Evolutionary conservation across 2,888 invertebrate genomes (phyloP).

Genomic region (Euplagia quadripunctaria): DNA sequence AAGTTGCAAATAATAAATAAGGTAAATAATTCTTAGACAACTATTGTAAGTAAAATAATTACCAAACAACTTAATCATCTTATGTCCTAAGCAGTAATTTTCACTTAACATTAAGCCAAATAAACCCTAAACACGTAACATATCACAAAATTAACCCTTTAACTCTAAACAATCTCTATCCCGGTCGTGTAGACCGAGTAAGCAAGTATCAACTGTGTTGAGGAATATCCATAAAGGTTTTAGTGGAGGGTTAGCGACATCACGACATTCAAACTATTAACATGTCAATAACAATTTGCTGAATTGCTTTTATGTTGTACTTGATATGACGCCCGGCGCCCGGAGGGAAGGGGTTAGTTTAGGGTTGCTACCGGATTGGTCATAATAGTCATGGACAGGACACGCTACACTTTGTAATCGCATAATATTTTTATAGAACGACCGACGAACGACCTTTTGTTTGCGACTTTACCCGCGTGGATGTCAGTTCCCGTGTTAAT

Average conservation of each 20-base stretch:
- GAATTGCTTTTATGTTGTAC: slow-evolving; percentile 83
- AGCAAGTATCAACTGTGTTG: slow-evolving; percentile 15
- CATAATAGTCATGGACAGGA: not conserved
- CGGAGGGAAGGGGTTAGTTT: slow-evolving; percentile 69
- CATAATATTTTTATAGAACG: no score
- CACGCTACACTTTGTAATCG: not conserved
- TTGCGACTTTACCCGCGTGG: no score
- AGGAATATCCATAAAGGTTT: slow-evolving; percentile 15
- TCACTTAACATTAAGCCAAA: slow-evolving; percentile 22
- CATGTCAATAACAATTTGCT: slow-evolving; percentile 85
- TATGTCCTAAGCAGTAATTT: slow-evolving; percentile 13
- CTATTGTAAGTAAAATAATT: not conserved
- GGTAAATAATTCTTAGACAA: no score
- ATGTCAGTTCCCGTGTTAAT: no score
- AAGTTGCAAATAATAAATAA: no score
- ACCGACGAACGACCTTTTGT: no score
- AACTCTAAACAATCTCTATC: slow-evolving; percentile 37
- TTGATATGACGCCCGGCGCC: slow-evolving; percentile 63
- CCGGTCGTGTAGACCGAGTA: slow-evolving; percentile 17
- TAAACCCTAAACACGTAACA: slow-evolving; percentile 41
- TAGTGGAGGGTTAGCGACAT: slow-evolving; percentile 55
- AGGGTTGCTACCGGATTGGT: slow-evolving; percentile 62
- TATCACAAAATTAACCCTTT: slow-evolving; percentile 49
- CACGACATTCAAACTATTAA: slow-evolving; percentile 76
- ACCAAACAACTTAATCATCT: slow-evolving; percentile 21